These are phyloP conservation scores for Psilanteris sp. DNA, from an alignment of 1,140 invertebrate species.

Conservation along the genomic window DNA sequence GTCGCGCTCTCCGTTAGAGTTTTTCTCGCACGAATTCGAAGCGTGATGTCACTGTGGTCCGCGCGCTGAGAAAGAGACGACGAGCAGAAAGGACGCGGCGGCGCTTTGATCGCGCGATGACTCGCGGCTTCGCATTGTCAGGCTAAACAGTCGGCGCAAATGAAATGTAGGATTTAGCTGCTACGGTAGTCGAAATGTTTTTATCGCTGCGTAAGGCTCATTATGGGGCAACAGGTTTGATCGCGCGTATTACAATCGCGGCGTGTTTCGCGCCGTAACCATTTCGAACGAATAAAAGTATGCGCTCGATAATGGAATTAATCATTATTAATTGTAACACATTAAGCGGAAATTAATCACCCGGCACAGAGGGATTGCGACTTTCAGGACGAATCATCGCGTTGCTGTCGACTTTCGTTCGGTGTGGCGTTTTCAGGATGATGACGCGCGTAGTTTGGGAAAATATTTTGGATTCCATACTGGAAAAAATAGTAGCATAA, in stretches of 20 bases:
- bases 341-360: constrained; percentile 18
- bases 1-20: constrained; percentile 44
- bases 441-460: no score
- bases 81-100: constrained; percentile 55
- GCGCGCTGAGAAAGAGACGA: constrained; percentile 35
- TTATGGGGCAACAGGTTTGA: constrained; percentile 72
- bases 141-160: constrained; percentile 73
- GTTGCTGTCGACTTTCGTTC: no score
- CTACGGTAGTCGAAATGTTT: constrained; percentile 71
- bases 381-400: no score
- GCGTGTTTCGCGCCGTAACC: constrained; percentile 9
- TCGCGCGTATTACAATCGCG: constrained; percentile 26
- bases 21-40: constrained; percentile 56
- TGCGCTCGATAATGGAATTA: constrained; percentile 34
- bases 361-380: no score
- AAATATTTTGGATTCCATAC: no score
- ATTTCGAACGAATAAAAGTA: constrained; percentile 21
- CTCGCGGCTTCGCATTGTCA: constrained; percentile 73
- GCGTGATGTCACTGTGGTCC: constrained; percentile 54
- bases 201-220: constrained; percentile 72
- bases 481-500: no score
- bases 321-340: constrained; percentile 34
- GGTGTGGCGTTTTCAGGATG: no score
- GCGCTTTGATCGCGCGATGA: constrained; percentile 76
- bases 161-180: constrained; percentile 69